Base-by-base conservation (phyloP, 2,797 vertebrate genomes). In the Iguana delicatissima region DNA sequence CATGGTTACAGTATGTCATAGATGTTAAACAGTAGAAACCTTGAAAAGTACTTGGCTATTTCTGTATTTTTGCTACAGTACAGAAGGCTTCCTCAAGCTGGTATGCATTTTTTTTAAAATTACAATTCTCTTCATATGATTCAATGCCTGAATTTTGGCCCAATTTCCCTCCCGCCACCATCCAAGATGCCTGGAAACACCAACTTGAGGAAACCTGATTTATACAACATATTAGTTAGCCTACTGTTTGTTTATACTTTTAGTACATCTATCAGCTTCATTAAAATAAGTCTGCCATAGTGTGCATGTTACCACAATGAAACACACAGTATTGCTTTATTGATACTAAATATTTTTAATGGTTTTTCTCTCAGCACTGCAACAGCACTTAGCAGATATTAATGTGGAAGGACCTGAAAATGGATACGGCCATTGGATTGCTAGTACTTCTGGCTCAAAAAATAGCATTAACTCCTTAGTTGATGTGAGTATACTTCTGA, bases 351-450 rank as follows among this genome's bases (percentile, higher is more conserved):
- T 57, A 69, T 86, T 73, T 74, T 80, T 91, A 77, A 88, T 79
- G 69, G 1, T 10, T 6, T 69, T 94, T 93, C 64, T 93, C 84
- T 93, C 90, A 99, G 99, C 99, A 35, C 97, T 99, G 6, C 99
- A 99, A 95, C 98, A 99, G 95, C 99, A 99, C 92, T 97, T 99
- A 93, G 99, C 99, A n/a, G 99, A 99, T 96, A 99, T 99, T 95
- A 99, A 99, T 16, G 98, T 99, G 29, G 99, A 99, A 95, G 99
- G 99, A 57, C 98, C 98, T 10, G 99, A 99, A 97, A 99, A 98
- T 24, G 99, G 98, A 13, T 99, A 99, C 83, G 97, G 99, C 73
- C 98, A 99, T 94, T 99, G 99, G 99, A 99, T 99, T 90, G 99
- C 98, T 96, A 99, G 99, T 96, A 99, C 99, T 1, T 99, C 98